Conservation (phyloP, 2,797 vertebrate species). For the Poeciliopsis gracilis region DNA sequence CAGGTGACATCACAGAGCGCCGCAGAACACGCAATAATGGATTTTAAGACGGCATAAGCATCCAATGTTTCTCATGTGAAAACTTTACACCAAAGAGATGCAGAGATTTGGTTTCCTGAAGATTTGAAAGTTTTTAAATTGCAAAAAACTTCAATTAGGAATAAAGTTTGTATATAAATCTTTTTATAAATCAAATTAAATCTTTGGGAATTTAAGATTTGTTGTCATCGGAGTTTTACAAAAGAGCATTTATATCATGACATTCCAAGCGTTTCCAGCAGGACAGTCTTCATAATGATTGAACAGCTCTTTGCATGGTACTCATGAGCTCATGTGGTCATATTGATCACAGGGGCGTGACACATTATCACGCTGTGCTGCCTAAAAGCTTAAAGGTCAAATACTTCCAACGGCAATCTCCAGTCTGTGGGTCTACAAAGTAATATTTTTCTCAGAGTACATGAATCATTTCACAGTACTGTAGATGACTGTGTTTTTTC, state of each 20-base stretch:
- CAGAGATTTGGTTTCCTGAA: neutral
- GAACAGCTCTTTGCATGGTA: neutral
- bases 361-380: neutral
- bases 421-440: neutral
- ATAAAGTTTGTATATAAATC: neutral
- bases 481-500: neutral
- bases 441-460: neutral
- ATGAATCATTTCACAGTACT: neutral
- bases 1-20: neutral
- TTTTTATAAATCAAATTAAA: neutral
- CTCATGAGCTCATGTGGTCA: conserved; percentile 4
- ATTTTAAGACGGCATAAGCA: neutral
- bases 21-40: neutral
- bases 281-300: neutral
- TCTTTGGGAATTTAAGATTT: neutral
- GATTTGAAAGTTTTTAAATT: neutral
- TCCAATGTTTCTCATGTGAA: neutral
- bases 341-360: neutral
- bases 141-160: neutral
- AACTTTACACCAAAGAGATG: neutral
- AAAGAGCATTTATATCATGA: neutral
- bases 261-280: neutral
- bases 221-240: neutral
- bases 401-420: neutral
- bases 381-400: neutral